Conservation (phyloP, 2,113 vertebrate species). For the Aphyosemion australe region DNA sequence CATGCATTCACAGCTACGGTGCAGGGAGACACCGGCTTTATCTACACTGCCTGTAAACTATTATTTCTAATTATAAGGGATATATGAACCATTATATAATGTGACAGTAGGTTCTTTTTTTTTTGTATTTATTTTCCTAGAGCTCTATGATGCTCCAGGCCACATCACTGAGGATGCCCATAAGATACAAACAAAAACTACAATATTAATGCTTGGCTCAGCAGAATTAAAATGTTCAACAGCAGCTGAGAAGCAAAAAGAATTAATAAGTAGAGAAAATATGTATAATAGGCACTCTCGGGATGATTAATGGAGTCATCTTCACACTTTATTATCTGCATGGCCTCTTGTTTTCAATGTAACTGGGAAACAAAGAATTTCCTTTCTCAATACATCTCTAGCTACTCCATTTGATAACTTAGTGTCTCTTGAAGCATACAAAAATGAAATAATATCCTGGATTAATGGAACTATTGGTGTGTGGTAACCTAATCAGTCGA, state of each 20-base stretch:
- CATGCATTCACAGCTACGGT: too few species aligned
- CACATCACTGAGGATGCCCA: background rate
- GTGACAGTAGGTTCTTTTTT: background rate
- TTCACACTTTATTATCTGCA: slow-evolving; percentile 14
- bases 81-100: background rate
- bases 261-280: slow-evolving; percentile 17
- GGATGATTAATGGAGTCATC: background rate
- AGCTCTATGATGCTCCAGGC: background rate
- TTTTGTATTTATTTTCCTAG: background rate
- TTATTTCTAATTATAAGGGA: background rate
- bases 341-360: background rate
- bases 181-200: slow-evolving; percentile 6
- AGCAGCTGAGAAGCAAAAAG: background rate
- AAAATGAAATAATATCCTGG: background rate
- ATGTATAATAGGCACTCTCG: slow-evolving; percentile 8
- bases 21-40: background rate
- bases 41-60: background rate
- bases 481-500: background rate
- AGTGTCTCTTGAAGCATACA: background rate
- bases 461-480: background rate
- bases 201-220: background rate
- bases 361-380: background rate
- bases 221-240: background rate
- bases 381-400: background rate
- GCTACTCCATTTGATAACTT: background rate